Conservation (phyloP, 2,888 invertebrate species). For the Thereva nobilitata region DNA sequence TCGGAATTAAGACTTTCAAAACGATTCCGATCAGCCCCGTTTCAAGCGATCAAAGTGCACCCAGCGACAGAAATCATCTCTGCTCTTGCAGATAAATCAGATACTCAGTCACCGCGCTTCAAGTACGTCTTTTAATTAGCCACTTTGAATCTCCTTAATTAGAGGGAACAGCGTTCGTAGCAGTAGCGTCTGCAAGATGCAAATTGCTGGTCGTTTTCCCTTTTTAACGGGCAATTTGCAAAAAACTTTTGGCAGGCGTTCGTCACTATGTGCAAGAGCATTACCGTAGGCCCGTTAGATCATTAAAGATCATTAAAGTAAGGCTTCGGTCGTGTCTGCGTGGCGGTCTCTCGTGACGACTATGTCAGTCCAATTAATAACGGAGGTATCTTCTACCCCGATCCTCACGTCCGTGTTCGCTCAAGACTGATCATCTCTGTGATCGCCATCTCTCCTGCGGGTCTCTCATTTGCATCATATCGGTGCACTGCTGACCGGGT, state of each 20-base stretch:
- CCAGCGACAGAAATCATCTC: constrained; percentile 14
- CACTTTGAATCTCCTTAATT: constrained; percentile 31
- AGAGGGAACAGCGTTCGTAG: constrained; percentile 5
- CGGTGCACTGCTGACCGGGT: too few species aligned
- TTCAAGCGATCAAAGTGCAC: constrained; percentile 26
- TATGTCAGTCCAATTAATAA: constrained; percentile 34
- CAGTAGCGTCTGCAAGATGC: constrained; percentile 14
- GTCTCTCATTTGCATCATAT: too few species aligned
- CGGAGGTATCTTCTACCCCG: background rate
- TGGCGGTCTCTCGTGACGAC: constrained; percentile 33
- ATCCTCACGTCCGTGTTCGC: too few species aligned
- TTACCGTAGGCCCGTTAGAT: constrained; percentile 23
- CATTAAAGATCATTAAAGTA: constrained; percentile 21
- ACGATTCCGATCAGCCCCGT: constrained; percentile 11
- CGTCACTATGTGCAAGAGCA: constrained; percentile 22
- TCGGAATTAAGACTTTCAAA: background rate
- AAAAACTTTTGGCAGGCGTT: constrained; percentile 36
- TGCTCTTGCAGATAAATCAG: constrained; percentile 10
- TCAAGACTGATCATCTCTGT: too few species aligned
- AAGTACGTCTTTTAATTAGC: constrained; percentile 32
- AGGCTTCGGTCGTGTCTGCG: constrained; percentile 29
- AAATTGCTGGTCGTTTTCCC: constrained; percentile 37
- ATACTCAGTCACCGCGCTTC: constrained; percentile 12
- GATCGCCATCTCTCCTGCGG: too few species aligned
- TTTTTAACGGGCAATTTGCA: constrained; percentile 39